A percentile compares a stretch with the other conserved stretches of the same genome.
These are phyloP conservation scores for Rhipidura dahli DNA, from an alignment of 2,113 vertebrate genomes.

Conservation along the genomic window DNA sequence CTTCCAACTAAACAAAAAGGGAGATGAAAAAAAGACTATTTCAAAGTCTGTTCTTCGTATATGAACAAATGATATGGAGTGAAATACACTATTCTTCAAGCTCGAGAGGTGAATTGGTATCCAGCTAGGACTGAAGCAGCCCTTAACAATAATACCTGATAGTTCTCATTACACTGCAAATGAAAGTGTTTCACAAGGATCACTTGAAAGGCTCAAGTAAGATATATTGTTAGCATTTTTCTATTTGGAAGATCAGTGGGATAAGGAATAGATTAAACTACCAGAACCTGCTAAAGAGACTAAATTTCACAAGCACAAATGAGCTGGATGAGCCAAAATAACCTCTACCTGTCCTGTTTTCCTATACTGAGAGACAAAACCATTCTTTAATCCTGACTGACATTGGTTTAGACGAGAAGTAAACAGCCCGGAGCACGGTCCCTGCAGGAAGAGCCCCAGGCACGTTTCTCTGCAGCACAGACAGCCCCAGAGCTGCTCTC, in stretches of 20 bases:
- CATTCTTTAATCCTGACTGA: neutral
- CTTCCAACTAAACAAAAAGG: constrained; percentile 47
- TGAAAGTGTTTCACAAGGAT: constrained; percentile 59
- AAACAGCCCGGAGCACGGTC: neutral
- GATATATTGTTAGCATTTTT: constrained; percentile 56
- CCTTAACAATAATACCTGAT: constrained; percentile 64
- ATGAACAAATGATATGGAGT: constrained; percentile 40
- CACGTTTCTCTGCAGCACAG: rapidly evolving
- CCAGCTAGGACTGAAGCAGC: constrained; percentile 55
- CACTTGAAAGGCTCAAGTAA: constrained; percentile 59
- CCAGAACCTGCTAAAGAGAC: neutral
- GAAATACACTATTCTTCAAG: constrained; percentile 48
- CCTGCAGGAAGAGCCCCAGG: rapidly evolving
- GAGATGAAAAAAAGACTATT: constrained; percentile 35
- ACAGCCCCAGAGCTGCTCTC: neutral
- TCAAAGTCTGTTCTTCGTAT: constrained; percentile 47
- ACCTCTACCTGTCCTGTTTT: neutral
- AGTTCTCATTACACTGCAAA: constrained; percentile 58
- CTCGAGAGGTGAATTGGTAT: constrained; percentile 49
- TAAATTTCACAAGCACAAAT: neutral
- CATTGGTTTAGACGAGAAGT: neutral
- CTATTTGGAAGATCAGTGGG: constrained; percentile 33
- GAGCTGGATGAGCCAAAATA: neutral
- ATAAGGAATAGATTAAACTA: constrained; percentile 56
- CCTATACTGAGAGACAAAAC: neutral